A percentile compares a stretch with the other conserved stretches of the same genome.
phyloP scores from a whole-genome alignment of 2,888 invertebrate genomes.

The Argyra leucocephala region DNA sequence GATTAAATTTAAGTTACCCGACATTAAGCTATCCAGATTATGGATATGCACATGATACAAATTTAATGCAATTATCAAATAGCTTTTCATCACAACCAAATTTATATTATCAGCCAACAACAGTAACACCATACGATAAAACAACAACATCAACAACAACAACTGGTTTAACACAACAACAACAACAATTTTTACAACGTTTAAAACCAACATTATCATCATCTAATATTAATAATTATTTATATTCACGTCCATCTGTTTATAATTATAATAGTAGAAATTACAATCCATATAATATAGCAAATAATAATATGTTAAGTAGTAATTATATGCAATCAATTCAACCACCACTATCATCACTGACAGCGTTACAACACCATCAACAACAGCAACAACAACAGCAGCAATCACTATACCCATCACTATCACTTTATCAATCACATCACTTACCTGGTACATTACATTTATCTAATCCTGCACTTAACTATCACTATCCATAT shows the following conservation, averaged over 20 bases:
- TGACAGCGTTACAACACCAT: slow-evolving; percentile 33
- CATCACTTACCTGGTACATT: slow-evolving; percentile 38
- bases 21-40: slow-evolving; percentile 37
- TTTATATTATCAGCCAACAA: slow-evolving; percentile 40
- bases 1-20: slow-evolving; percentile 32
- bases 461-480: slow-evolving; percentile 42
- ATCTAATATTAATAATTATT: slow-evolving; percentile 36
- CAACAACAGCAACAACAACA: slow-evolving; percentile 28
- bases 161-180: slow-evolving; percentile 25
- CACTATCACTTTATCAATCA: slow-evolving; percentile 23
- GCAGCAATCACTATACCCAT: slow-evolving; percentile 24
- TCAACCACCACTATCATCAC: slow-evolving; percentile 28
- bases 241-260: slow-evolving; percentile 19
- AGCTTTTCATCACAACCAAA: slow-evolving; percentile 44
- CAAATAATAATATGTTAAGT: slow-evolving; percentile 6
- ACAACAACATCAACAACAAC: slow-evolving; percentile 23
- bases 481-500: slow-evolving; percentile 35
- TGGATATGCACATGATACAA: slow-evolving; percentile 22
- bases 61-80: slow-evolving; percentile 42
- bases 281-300: slow-evolving; percentile 16
- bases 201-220: slow-evolving; percentile 40
- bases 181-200: slow-evolving; percentile 24
- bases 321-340: slow-evolving; percentile 20
- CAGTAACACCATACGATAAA: slow-evolving; percentile 27
- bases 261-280: slow-evolving; percentile 19